Conservation (phyloP, 2,797 vertebrate genomes). For the Fringilla coelebs region DNA sequence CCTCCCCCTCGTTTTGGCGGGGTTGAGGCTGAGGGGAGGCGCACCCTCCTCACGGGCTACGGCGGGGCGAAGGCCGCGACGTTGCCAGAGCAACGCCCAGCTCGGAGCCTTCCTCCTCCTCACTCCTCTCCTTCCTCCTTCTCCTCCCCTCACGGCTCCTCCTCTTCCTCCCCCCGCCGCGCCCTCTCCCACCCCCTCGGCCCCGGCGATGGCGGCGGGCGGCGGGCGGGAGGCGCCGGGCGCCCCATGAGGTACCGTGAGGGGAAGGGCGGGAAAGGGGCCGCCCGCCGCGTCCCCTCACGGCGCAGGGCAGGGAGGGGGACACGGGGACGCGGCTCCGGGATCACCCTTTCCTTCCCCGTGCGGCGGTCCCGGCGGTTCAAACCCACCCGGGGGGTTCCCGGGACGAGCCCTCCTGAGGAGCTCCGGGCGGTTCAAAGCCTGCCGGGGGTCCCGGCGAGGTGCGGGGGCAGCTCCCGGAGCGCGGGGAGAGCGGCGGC, state of each 20-base stretch:
- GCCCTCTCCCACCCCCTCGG: background rate
- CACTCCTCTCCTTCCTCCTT: background rate
- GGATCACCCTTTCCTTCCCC: background rate
- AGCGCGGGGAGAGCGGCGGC: background rate
- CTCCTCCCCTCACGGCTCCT: background rate
- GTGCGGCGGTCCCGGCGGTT: background rate
- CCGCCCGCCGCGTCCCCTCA: background rate
- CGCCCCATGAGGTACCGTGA: conserved; percentile 22
- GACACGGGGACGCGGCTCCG: background rate
- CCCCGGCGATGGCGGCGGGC: background rate
- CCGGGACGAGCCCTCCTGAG: background rate
- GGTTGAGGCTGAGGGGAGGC: background rate
- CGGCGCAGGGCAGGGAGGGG: background rate
- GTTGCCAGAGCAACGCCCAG: background rate
- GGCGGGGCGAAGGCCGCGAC: background rate
- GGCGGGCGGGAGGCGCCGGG: conserved; percentile 77
- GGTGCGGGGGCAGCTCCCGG: background rate
- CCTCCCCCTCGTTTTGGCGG: background rate
- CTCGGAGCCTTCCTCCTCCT: background rate
- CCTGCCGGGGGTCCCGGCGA: background rate
- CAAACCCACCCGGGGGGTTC: background rate
- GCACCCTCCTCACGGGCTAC: background rate
- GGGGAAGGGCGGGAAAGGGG: background rate
- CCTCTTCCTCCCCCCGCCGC: conserved; percentile 52
- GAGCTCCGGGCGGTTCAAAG: background rate